Base-by-base conservation (phyloP, 2,113 vertebrate genomes). In the Paradisaea rubra region DNA sequence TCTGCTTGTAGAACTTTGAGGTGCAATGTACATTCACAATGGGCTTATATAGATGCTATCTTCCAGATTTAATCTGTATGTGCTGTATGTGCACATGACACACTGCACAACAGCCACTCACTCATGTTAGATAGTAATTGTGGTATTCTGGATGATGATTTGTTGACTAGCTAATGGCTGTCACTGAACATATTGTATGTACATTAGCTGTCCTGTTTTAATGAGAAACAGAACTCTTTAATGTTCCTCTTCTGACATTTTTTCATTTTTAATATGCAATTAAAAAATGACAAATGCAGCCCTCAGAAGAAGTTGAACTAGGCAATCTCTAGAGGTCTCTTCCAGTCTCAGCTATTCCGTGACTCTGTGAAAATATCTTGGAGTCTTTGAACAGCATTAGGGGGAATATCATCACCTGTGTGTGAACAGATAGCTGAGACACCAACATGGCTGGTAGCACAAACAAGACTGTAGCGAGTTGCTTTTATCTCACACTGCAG, bases 201-300 rank as follows among this genome's bases (percentile, higher is more conserved):
- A 79, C 61, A 49, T 76, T 89, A 93, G 73, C 73, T 84, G 73
- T 74, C 54, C 66, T 71, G 41, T 74, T 92, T 91, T 94, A 96
- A 95, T 91, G 89, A 96, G 89, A 77, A 96, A 69, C 81, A 91
- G 89, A 76, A 84, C 45, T 84, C 89, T 60, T 88, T 77, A 82
- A 94, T 5, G 2, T n/a, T 79, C 70, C 50, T 76, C 54, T 76
- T 87, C 89, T 85, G 70, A 50, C 54, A 64, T 76, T 78, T 83
- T 69, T 89, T 80, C 57, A 45, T 61, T 85, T 84, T 86, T 91
- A 91, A 85, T 85, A 65, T 31, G 61, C 89, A 91, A 89, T 94
- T 89, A 87, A 92, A 83, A 77, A 93, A 68, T 79, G 85, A 97
- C 45, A 91, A 94, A 87, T 79, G 54, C 25, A 79, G 18, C 28